Evolutionary conservation across 2,888 invertebrate species (phyloP).

Genomic region (Dione juno): DNA sequence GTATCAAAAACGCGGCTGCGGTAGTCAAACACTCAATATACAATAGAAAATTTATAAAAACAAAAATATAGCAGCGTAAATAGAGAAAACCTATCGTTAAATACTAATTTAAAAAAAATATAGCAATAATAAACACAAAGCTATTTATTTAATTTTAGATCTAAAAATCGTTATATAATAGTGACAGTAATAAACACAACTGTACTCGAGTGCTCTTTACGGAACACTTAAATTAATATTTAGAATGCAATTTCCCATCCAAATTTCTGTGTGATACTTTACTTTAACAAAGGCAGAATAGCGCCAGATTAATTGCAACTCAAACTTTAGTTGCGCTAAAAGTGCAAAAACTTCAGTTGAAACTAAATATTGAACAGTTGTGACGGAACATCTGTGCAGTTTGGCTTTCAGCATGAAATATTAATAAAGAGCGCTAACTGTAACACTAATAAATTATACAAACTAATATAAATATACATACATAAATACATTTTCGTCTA

Average conservation of each 20-base stretch:
- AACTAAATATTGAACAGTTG: conserved; percentile 44
- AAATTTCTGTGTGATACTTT: conserved; percentile 22
- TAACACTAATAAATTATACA: conserved; percentile 24
- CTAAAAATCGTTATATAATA: too few species aligned
- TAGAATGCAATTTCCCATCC: conserved; percentile 6
- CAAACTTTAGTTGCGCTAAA: conserved; percentile 34
- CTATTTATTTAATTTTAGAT: too few species aligned
- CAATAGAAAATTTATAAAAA: too few species aligned
- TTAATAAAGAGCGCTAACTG: conserved; percentile 23
- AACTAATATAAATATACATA: conserved; percentile 1
- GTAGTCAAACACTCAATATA: too few species aligned
- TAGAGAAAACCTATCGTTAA: too few species aligned
- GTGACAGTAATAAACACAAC: too few species aligned
- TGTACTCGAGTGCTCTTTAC: too few species aligned
- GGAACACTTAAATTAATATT: too few species aligned
- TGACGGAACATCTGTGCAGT: conserved; percentile 39
- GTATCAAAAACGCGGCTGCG: too few species aligned
- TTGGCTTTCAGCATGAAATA: conserved; percentile 31
- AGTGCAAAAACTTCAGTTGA: conserved; percentile 37
- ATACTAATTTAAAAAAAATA: too few species aligned
- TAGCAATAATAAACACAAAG: too few species aligned
- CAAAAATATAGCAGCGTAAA: too few species aligned
- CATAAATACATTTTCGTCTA: background rate
- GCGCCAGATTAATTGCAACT: conserved; percentile 34
- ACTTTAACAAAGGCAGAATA: conserved; percentile 34